These are phyloP conservation scores for Rhagonycha fulva DNA, from an alignment of 2,888 invertebrate species.

Conservation along the genomic window DNA sequence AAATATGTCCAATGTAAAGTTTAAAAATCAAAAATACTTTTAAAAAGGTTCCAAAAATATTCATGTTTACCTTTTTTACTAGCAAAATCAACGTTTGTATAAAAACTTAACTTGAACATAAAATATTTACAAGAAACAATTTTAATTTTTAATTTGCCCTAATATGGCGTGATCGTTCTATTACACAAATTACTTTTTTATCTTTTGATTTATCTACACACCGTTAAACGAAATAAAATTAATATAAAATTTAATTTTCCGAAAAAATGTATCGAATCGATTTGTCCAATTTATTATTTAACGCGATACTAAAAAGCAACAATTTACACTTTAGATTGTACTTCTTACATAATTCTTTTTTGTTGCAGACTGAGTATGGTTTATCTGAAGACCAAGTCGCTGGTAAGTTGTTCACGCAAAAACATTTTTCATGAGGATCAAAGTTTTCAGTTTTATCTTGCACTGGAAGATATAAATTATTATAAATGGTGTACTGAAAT, in stretches of 20 bases:
- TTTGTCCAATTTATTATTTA: background rate
- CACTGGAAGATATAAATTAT: background rate
- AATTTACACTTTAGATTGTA: no score
- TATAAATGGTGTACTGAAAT: background rate
- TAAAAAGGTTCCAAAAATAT: no score
- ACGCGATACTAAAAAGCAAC: background rate
- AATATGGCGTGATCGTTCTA: background rate
- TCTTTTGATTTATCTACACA: background rate
- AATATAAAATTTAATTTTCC: background rate
- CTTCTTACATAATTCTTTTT: conserved; percentile 30
- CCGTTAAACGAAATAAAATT: background rate
- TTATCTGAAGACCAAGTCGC: conserved; percentile 88
- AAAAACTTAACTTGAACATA: background rate
- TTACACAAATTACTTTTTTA: background rate
- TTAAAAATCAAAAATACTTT: no score
- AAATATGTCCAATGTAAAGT: no score
- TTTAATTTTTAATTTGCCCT: background rate
- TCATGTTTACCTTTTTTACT: background rate
- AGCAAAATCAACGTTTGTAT: background rate
- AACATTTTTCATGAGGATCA: background rate
- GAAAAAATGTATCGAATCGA: background rate
- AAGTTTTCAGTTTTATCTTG: background rate
- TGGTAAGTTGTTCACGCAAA: conserved; percentile 59
- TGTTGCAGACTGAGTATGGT: conserved; percentile 82
- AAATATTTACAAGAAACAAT: background rate